Evolutionary conservation across 2,797 vertebrate species (phyloP), one percentile per base, ranked within the genome.

Genomic region (Paramormyrops hopkinsi): DNA sequence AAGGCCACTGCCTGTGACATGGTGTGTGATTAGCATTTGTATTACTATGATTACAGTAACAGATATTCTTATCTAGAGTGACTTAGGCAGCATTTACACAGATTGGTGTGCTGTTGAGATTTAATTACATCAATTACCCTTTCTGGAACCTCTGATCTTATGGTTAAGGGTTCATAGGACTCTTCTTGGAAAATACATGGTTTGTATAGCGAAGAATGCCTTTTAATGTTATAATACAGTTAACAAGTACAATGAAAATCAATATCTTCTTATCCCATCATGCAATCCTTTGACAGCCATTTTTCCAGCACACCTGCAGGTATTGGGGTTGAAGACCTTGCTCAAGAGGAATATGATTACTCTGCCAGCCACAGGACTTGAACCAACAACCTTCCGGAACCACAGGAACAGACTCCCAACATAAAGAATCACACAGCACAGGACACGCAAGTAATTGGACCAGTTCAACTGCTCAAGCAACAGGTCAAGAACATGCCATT

Each of bases 401-500:
- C 65, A 37, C 33, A 73, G 12, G 29, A 73, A 37, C 65, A 33
- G 65, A 69, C 65, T 33, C 44, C 22, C 5, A 84, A 25, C 82
- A 2, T 73, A 73, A 4, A 33, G 65, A 79, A 79, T 17, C 37
- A 8, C 7, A 82, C 37, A 82, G 5, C 33, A 82, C 33, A n/a
- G 73, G 14, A 17, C 14, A 79, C 44, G 17, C 37, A 79, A 25
- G 65, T 17, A n/a, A 79, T 7, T 44, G 37, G 73, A 37, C 73
- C 73, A 79, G 41, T 44, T 82, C 76, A 82, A 19, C 37, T 44
- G 41, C 19, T n/a, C 76, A 82, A 46, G 76, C 76, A 46, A n/a
- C 41, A n/a, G 41, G 37, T 46, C 6, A 82, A 44, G 41, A 90
- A 90, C 90, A 90, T 79, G 90, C 92, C 54, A 14, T 48, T 53